Base-by-base conservation (phyloP, 2,113 vertebrate species). In the Corythornis vintsioides region DNA sequence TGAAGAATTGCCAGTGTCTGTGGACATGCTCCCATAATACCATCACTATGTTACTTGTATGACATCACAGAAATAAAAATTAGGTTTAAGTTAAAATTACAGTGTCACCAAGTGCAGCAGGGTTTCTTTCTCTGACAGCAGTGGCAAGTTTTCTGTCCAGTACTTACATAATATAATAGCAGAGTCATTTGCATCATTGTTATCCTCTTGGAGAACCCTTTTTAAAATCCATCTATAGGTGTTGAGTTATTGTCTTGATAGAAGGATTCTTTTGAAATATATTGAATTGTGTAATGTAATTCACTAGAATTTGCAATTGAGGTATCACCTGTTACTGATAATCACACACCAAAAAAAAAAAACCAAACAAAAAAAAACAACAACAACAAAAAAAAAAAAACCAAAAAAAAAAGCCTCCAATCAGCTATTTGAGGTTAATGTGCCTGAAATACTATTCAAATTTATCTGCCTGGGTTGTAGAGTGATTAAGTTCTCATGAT, bases 381-480 rank as follows among this genome's bases (percentile, higher is more conserved):
- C n/a, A n/a, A n/a, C n/a, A n/a, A n/a, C n/a, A n/a, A 88, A 48
- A 75, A 90, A 89, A 83, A 89, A 74, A 3, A 56, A 90, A n/a
- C n/a, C 86, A 6, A 33, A 33, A 83, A 75, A 3, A 35, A 26
- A 81, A 63, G 3, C 25, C 71, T 95, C 76, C 86, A 65, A 88
- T 97, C 95, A 97, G 85, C 96, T 96, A 94, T 72, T 95, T 94
- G 89, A 83, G 72, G 91, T 97, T 96, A 98, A 96, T 96, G 92
- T 96, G 93, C 87, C 92, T 87, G 94, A 94, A 97, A 92, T 38
- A 91, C 90, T 94, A 95, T 96, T 96, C 86, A 87, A 45, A 92
- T 96, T 95, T 96, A 82, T 84, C 89, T 97, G 80, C 57, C 85
- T 95, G 89, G 52, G 38, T 82, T 78, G 61, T 63, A 84, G 72